These are phyloP conservation scores for Aphis craccivora DNA, from an alignment of 1,140 invertebrate genomes.

Conservation along the genomic window DNA sequence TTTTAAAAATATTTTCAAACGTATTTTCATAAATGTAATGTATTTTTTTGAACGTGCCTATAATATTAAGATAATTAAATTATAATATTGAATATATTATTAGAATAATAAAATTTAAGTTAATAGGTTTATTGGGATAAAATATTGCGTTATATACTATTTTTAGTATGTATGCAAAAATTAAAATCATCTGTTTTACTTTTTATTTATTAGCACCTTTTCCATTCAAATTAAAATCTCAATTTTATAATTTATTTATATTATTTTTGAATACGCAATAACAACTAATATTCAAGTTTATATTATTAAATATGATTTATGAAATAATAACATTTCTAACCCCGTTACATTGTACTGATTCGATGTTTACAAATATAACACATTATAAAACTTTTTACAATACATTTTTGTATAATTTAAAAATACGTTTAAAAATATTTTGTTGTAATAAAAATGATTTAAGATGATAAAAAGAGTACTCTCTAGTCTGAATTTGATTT, in stretches of 20 bases:
- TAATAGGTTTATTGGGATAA: not conserved
- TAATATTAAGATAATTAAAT: not conserved
- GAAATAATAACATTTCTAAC: not conserved
- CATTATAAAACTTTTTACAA: not conserved
- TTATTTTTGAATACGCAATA: not conserved
- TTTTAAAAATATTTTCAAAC: slow-evolving; percentile 10
- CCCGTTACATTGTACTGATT: not conserved
- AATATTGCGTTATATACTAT: not conserved
- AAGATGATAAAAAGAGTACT: not conserved
- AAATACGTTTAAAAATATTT: slow-evolving; percentile 25
- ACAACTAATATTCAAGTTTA: not conserved
- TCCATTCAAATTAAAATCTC: not conserved
- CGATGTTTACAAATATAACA: not conserved
- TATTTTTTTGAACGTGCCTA: not conserved
- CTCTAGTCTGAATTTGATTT: not conserved
- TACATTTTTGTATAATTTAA: not conserved
- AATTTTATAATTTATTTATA: not conserved
- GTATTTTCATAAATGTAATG: not conserved
- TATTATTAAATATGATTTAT: not conserved
- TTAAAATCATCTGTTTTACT: not conserved
- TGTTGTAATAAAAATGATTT: not conserved
- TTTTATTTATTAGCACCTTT: not conserved
- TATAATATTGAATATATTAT: not conserved
- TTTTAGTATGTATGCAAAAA: not conserved
- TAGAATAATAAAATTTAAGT: not conserved